phyloP scores from a whole-genome alignment of 2,888 invertebrate genomes.

The Scaptomyza reducta region DNA sequence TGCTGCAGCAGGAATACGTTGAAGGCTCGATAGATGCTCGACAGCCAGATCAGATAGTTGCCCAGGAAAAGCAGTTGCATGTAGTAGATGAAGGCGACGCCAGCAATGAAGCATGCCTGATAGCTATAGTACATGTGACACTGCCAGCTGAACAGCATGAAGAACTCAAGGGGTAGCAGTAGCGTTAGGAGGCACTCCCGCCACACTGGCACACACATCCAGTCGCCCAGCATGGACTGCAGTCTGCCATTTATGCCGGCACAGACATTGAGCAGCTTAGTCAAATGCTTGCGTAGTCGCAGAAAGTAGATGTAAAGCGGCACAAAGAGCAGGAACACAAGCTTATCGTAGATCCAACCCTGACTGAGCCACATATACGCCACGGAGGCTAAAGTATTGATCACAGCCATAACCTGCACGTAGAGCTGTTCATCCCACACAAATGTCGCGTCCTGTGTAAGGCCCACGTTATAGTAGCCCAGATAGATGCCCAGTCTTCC shows the following conservation, averaged over 20 bases:
- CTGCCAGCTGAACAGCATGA: constrained; percentile 51
- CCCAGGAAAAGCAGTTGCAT: constrained; percentile 56
- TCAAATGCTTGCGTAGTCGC: constrained; percentile 42
- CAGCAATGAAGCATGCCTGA: constrained; percentile 45
- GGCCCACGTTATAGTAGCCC: constrained; percentile 57
- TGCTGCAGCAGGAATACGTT: constrained; percentile 45
- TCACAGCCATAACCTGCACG: constrained; percentile 47
- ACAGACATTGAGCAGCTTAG: constrained; percentile 46
- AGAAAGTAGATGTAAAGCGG: constrained; percentile 57
- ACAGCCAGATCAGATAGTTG: constrained; percentile 58
- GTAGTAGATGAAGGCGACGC: constrained; percentile 40
- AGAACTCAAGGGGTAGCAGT: constrained; percentile 35
- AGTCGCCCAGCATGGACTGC: constrained; percentile 35
- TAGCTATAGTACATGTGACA: constrained; percentile 51
- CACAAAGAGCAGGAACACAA: constrained; percentile 44
- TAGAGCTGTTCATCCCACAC: constrained; percentile 56
- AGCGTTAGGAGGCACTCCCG: constrained; percentile 43
- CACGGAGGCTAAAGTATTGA: constrained; percentile 20
- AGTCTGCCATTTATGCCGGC: constrained; percentile 28
- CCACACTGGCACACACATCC: constrained; percentile 49
- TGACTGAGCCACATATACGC: constrained; percentile 50
- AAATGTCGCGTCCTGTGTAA: constrained; percentile 19
- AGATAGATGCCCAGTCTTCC: constrained; percentile 47
- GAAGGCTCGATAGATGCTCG: constrained; percentile 54
- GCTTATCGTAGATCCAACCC: constrained; percentile 51